Evolutionary conservation across 2,888 invertebrate genomes (phyloP), one percentile per base, ranked within the genome.

Genomic region (Neria commutata): DNA sequence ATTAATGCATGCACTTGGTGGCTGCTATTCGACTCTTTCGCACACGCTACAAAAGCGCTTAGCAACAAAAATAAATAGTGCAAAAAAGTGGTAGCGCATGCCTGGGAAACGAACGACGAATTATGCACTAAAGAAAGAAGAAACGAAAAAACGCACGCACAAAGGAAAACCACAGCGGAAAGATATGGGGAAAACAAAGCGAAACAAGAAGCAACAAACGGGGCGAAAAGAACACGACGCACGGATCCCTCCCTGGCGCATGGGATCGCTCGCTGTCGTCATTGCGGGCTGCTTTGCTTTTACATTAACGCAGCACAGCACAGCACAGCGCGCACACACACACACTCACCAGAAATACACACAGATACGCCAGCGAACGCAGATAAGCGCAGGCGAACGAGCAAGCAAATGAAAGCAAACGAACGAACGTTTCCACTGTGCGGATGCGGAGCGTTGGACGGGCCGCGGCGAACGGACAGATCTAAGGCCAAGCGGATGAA

Each of bases 371-470:
- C 11, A 3, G 19, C 34, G 4, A 14, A 53, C 48, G 53, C 53
- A 58, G 58, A 58, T 58, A 58, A 58, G 58, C 21, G 29, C 33
- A 26, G 40, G 29, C 11, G n/a, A 14, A n/a, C 14, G n/a, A 42
- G 5, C 19, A 19, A 42, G 21, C 21, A n/a, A 37, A n/a, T n/a
- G 37, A 14, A 6, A n/a, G 29, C 4, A 6, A 37, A 37, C n/a
- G n/a, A n/a, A n/a, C n/a, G n/a, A n/a, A n/a, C n/a, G n/a, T n/a
- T n/a, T n/a, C n/a, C n/a, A n/a, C n/a, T n/a, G n/a, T n/a, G n/a
- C n/a, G n/a, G n/a, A n/a, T n/a, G n/a, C n/a, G n/a, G n/a, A n/a
- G n/a, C n/a, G n/a, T n/a, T n/a, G n/a, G n/a, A n/a, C n/a, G n/a
- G n/a, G n/a, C n/a, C n/a, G n/a, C n/a, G n/a, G n/a, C n/a, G n/a